Evolutionary conservation across 2,888 invertebrate genomes (phyloP).

Genomic region (Fissipunctia ypsillon): DNA sequence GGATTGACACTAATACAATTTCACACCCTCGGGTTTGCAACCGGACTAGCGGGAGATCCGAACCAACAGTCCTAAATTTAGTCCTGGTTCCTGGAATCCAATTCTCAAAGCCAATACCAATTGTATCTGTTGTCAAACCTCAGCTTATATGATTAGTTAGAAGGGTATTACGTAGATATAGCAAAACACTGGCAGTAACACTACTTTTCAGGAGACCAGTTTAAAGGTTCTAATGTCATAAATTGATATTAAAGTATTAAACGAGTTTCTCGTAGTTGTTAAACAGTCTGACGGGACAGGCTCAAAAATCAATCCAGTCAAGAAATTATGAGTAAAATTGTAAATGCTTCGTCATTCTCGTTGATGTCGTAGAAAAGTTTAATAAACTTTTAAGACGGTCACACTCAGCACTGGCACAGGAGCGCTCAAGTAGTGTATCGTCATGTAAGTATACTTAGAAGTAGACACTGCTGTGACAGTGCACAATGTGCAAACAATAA

Average conservation of each 20-base stretch:
- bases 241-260: background rate
- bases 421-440: no score
- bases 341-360: background rate
- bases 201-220: background rate
- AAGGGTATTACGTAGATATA: background rate
- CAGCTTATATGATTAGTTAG: background rate
- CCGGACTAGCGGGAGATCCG: background rate
- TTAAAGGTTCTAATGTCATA: background rate
- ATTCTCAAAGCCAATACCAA: constrained; percentile 1
- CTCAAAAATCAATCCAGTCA: background rate
- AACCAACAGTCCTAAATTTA: background rate
- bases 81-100: background rate
- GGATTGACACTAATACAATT: constrained; percentile 18
- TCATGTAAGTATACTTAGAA: background rate
- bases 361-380: background rate
- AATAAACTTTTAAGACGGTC: background rate
- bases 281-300: no score
- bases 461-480: background rate
- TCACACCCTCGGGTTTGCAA: background rate
- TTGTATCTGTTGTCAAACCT: background rate
- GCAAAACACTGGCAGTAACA: background rate
- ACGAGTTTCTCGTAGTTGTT: background rate
- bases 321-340: background rate
- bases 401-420: background rate
- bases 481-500: constrained; percentile 5